Conservation (phyloP, 2,888 invertebrate genomes). For the Diabrotica balteata region DNA sequence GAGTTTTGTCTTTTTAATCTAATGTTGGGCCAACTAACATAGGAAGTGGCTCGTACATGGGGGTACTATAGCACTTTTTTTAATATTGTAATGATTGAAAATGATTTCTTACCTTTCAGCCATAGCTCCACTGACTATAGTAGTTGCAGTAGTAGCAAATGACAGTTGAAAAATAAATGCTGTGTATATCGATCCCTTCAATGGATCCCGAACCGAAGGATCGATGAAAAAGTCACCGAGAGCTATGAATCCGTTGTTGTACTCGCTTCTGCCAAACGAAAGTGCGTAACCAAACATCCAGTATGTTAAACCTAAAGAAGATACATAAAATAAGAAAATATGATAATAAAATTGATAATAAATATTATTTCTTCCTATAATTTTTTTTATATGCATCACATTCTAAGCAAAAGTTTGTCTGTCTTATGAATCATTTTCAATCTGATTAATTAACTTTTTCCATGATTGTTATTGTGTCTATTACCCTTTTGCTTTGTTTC, state of each 20-base stretch:
- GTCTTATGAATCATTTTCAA: too few relatives aligned
- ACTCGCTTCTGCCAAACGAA: conserved; percentile 80
- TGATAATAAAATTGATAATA: too few relatives aligned
- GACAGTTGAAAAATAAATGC: conserved; percentile 91
- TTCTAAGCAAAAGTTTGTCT: too few relatives aligned
- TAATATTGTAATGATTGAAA: background rate
- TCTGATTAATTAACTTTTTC: too few relatives aligned
- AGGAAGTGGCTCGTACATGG: too few relatives aligned
- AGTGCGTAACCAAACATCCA: conserved; percentile 95
- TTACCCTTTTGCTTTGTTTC: too few relatives aligned
- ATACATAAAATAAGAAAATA: background rate
- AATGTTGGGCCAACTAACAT: too few relatives aligned
- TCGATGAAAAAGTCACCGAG: conserved; percentile 85
- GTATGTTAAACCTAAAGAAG: conserved; percentile 75
- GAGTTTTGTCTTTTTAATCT: too few relatives aligned
- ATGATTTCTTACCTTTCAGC: conserved; percentile 77
- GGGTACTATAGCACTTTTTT: too few relatives aligned
- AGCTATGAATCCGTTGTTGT: conserved; percentile 82
- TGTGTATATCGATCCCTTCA: conserved; percentile 86
- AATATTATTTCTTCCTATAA: too few relatives aligned
- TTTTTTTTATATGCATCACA: too few relatives aligned
- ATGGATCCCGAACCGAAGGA: conserved; percentile 73
- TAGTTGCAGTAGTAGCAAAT: conserved; percentile 89
- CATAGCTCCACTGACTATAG: conserved; percentile 94
- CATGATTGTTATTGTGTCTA: too few relatives aligned